Base-by-base conservation (phyloP, 2,797 vertebrate species). In the Tympanoctomys barrerae region DNA sequence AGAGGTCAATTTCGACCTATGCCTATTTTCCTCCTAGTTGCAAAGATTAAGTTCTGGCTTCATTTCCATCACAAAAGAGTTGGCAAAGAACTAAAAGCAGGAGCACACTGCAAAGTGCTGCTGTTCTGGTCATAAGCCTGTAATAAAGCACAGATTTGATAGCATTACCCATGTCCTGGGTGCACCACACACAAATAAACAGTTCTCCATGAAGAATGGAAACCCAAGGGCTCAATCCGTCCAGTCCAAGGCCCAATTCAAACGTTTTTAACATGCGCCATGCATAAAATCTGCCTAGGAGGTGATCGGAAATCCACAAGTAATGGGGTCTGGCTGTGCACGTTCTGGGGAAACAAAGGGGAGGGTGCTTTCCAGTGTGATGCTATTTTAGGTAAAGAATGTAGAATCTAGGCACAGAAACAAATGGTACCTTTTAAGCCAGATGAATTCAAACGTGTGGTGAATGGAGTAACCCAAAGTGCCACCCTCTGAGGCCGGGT, bases 161-260 rank as follows among this genome's bases (percentile, higher is more conserved):
- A 98, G 96, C 90, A 96, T 97, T 98, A 98, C 97, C 97, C 97
- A 66, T 98, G 98, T 97, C 98, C 97, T 97, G 97, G 98, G 98
- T 19, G 0, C 98, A 98, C 98, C 98, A 98, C 98, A 98, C 95
- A 98, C 98, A 98, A 98, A 98, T 98, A 98, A 98, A 98, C 98
- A 98, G 97, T 97, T 98, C 95, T 97, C 96, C 89, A 36, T 10
- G 68, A 98, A 98, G 97, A 98, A 98, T 92, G 96, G 98, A 98
- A 98, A 98, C 93, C 90, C 93, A n/a, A 97, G 97, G 95, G 96
- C 95, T 96, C 97, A 96, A 79, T 57, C 54, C 71, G 97, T 98
- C 98, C 16, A 57, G 49, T 49, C 49, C 49, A 49, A 49, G 14
- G 54, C 14, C 54, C 98, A 98, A 97, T 97, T 98, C 95, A 98